Percentiles rank a stretch among this genome's conserved stretches.
Conservation (phyloP, 2,797 vertebrate species). For the Hylomyscus alleni region DNA sequence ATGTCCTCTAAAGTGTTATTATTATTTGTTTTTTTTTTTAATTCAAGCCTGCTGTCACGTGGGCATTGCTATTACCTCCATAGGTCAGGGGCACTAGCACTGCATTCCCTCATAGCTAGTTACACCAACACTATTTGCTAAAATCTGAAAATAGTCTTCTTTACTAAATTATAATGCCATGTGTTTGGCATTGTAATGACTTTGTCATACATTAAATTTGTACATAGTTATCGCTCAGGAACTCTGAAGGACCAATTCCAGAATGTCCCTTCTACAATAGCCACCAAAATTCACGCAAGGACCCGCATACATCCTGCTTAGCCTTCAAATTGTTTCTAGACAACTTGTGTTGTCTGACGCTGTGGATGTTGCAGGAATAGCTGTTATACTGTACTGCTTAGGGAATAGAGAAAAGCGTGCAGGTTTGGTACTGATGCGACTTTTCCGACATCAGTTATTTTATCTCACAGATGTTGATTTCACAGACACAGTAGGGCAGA, state of each 20-base stretch:
- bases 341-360: background rate
- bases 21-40: background rate
- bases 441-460: background rate
- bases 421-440: background rate
- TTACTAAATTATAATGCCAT: background rate
- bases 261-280: background rate
- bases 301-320: background rate
- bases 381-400: background rate
- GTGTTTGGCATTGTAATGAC: background rate
- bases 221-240: background rate
- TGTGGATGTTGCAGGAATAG: no score
- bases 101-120: background rate
- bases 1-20: conserved; percentile 6
- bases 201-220: background rate
- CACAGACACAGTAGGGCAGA: background rate
- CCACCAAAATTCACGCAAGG: background rate
- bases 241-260: no score
- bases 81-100: no score
- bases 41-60: background rate
- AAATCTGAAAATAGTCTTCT: background rate
- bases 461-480: background rate
- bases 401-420: background rate
- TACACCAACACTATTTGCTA: background rate
- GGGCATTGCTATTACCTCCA: background rate
- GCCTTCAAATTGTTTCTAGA: background rate